Conservation (phyloP, 2,113 vertebrate genomes). For the Merops nubicus region DNA sequence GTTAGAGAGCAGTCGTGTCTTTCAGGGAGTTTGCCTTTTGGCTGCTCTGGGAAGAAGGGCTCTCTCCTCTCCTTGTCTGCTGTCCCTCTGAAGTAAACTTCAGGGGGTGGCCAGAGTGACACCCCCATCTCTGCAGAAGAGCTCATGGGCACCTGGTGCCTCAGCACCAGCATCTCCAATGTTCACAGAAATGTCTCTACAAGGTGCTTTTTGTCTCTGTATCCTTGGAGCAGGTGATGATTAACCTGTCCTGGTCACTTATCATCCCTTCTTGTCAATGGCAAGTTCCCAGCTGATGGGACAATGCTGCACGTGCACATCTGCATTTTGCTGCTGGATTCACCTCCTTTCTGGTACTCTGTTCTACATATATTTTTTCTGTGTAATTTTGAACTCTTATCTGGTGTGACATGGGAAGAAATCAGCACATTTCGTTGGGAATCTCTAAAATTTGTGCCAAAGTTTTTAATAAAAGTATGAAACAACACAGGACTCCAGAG, state of each 20-base stretch:
- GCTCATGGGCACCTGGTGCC: not conserved
- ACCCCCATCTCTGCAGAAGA: not conserved
- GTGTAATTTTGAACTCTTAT: not conserved
- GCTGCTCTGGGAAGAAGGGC: not conserved
- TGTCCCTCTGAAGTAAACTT: not conserved
- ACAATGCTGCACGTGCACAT: not conserved
- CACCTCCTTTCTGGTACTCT: not conserved
- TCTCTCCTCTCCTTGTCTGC: not conserved
- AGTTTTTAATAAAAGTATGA: not conserved
- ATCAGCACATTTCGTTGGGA: not conserved
- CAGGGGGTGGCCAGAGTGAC: not conserved
- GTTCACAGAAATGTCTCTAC: not conserved
- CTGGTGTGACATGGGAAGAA: not conserved
- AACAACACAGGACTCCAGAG: not conserved
- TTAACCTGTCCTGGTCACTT: not conserved
- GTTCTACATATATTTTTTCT: fast-evolving
- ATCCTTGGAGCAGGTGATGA: not conserved
- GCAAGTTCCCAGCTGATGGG: not conserved
- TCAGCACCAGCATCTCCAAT: not conserved
- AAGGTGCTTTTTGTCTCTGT: fast-evolving
- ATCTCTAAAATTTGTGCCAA: not conserved
- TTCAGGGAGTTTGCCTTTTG: not conserved
- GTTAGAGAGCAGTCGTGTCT: not conserved
- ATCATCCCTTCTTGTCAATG: not conserved
- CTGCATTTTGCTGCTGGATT: not conserved